Percentiles rank a stretch among this genome's conserved stretches.
These are phyloP conservation scores for Heliconius hortense DNA, from an alignment of 2,888 invertebrate genomes.

Conservation along the genomic window DNA sequence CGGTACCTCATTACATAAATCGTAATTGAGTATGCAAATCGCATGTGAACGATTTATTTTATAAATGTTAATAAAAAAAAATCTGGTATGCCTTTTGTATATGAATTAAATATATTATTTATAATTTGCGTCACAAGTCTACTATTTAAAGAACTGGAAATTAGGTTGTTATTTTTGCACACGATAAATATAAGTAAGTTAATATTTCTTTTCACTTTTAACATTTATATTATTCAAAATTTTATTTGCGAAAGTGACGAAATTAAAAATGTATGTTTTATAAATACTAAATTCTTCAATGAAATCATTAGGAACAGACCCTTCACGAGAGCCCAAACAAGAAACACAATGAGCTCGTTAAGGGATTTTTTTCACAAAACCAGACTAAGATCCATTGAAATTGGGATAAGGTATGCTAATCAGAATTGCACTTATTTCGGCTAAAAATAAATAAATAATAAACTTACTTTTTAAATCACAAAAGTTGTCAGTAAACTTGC, in stretches of 20 bases:
- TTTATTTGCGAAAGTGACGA: not conserved
- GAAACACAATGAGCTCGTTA: conserved; percentile 75
- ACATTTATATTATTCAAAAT: conserved; percentile 17
- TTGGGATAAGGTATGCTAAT: conserved; percentile 64
- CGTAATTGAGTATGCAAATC: too few relatives aligned
- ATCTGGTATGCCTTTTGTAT: not conserved
- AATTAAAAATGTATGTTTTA: conserved; percentile 30
- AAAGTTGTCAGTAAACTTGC: not conserved
- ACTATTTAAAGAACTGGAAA: conserved; percentile 38
- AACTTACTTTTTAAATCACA: not conserved
- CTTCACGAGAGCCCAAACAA: conserved; percentile 68
- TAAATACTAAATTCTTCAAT: conserved; percentile 61
- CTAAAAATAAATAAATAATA: conserved; percentile 2
- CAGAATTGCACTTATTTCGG: conserved; percentile 49
- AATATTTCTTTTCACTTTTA: not conserved
- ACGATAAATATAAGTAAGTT: not conserved
- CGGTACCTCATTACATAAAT: too few relatives aligned
- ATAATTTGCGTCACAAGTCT: conserved; percentile 23
- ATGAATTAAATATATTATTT: not conserved
- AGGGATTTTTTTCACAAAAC: conserved; percentile 59
- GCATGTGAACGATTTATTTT: conserved; percentile 50
- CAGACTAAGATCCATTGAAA: conserved; percentile 49
- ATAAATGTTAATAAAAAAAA: conserved; percentile 24
- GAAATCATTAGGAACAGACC: conserved; percentile 64
- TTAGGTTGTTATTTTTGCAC: conserved; percentile 1